Percentiles rank a stretch among this genome's conserved stretches.
phyloP scores from a whole-genome alignment of 2,113 vertebrate species.

The Polypterus bichir region DNA sequence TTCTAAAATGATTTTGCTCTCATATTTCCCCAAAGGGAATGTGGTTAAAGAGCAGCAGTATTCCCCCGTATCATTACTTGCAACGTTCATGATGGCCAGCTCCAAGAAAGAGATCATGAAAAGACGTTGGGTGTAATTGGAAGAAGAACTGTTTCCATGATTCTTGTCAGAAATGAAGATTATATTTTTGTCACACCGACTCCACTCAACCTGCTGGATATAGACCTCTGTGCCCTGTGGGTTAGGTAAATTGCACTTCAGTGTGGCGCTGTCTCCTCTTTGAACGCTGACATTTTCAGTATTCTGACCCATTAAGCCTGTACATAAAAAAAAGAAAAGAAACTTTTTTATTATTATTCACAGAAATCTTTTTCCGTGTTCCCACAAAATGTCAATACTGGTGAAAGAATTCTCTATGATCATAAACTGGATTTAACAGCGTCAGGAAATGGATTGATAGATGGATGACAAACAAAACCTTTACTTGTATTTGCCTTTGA shows the following conservation, averaged over 20 bases:
- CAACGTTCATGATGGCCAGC: neutral
- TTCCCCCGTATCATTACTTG: neutral
- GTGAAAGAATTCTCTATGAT: too few relatives aligned
- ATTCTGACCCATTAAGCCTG: too few relatives aligned
- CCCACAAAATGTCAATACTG: too few relatives aligned
- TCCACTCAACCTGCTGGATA: neutral
- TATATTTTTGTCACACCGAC: neutral
- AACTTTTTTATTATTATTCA: too few relatives aligned
- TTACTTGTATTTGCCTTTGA: too few relatives aligned
- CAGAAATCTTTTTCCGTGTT: too few relatives aligned
- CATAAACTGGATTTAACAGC: too few relatives aligned
- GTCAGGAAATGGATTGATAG: too few relatives aligned
- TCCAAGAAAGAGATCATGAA: neutral
- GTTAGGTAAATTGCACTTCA: neutral
- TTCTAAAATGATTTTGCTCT: neutral
- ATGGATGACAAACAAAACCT: too few relatives aligned
- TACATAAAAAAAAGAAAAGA: too few relatives aligned
- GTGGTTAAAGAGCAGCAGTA: conserved; percentile 2
- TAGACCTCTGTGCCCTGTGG: neutral
- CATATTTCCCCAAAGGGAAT: neutral
- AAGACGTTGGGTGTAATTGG: neutral
- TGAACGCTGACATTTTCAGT: neutral
- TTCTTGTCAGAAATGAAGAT: neutral
- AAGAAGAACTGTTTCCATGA: neutral
- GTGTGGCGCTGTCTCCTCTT: neutral